phyloP scores from a whole-genome alignment of 2,113 vertebrate genomes.

The Sialia sialis region DNA sequence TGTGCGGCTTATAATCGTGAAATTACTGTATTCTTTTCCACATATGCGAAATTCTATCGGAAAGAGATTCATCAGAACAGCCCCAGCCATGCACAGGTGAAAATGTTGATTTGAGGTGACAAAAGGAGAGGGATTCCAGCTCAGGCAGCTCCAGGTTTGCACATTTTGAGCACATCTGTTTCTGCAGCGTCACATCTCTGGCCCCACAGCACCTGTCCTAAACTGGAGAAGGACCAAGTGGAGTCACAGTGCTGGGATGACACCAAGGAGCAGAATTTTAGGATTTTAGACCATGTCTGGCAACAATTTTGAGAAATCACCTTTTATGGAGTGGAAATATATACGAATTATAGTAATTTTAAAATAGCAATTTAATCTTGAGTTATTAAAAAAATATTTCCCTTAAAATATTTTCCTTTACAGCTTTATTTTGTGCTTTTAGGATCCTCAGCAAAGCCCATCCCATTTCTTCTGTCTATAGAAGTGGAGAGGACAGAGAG shows the following conservation, averaged over 20 bases:
- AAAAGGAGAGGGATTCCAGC: not conserved
- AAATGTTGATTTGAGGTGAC: not conserved
- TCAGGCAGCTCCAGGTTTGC: not conserved
- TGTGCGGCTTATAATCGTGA: too few relatives aligned
- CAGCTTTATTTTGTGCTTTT: not conserved
- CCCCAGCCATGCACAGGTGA: fast-evolving
- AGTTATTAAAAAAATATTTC: not conserved
- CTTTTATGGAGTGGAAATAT: not conserved
- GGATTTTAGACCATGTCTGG: not conserved
- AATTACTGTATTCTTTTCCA: too few relatives aligned
- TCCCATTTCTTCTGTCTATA: fast-evolving
- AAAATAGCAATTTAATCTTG: not conserved
- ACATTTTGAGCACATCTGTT: not conserved
- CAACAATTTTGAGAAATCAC: fast-evolving
- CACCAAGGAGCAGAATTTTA: not conserved
- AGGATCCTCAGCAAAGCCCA: not conserved
- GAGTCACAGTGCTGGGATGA: not conserved
- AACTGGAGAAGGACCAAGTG: not conserved
- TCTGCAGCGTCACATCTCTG: not conserved
- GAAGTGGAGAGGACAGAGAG: not conserved
- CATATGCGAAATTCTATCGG: fast-evolving
- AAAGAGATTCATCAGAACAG: fast-evolving
- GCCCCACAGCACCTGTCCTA: not conserved
- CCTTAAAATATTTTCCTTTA: not conserved
- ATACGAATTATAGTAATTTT: too few relatives aligned